Evolutionary conservation across 2,888 invertebrate genomes (phyloP).

Genomic region (Mythimna lalbum): DNA sequence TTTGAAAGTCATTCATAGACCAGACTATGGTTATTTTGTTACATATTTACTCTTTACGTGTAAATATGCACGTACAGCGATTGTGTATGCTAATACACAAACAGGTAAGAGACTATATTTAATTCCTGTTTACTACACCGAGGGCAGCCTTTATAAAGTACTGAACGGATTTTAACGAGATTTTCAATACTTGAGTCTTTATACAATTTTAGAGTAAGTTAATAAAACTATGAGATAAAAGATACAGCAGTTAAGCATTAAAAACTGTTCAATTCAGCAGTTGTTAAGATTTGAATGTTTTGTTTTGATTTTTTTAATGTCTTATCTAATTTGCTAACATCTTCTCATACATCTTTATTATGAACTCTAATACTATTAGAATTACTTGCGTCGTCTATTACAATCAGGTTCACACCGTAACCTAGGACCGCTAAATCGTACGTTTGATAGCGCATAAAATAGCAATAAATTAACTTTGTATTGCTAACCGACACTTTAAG

Average conservation of each 20-base stretch:
- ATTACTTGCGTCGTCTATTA: neutral
- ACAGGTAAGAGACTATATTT: constrained; percentile 36
- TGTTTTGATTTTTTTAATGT: neutral
- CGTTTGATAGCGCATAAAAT: constrained; percentile 37
- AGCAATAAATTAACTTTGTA: constrained; percentile 37
- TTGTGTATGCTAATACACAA: constrained; percentile 36
- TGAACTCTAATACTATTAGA: neutral
- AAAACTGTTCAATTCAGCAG: neutral
- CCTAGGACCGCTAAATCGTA: constrained; percentile 40
- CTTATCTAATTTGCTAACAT: neutral
- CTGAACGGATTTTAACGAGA: constrained; percentile 25
- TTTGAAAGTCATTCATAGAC: constrained; percentile 5
- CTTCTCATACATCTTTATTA: neutral
- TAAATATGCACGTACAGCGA: constrained; percentile 26
- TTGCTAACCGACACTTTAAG: constrained; percentile 33
- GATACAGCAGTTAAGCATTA: neutral
- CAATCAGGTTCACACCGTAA: constrained; percentile 1
- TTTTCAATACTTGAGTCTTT: constrained; percentile 25
- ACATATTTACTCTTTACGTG: constrained; percentile 23
- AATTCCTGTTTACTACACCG: constrained; percentile 44
- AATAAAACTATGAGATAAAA: constrained; percentile 7
- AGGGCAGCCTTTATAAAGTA: constrained; percentile 34
- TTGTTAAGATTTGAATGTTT: neutral
- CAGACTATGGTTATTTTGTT: constrained; percentile 20
- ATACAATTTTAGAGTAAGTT: constrained; percentile 22